Evolutionary conservation across 1,140 invertebrate species (phyloP), one percentile per base, ranked within the genome.

Genomic region (Conus betulinus): DNA sequence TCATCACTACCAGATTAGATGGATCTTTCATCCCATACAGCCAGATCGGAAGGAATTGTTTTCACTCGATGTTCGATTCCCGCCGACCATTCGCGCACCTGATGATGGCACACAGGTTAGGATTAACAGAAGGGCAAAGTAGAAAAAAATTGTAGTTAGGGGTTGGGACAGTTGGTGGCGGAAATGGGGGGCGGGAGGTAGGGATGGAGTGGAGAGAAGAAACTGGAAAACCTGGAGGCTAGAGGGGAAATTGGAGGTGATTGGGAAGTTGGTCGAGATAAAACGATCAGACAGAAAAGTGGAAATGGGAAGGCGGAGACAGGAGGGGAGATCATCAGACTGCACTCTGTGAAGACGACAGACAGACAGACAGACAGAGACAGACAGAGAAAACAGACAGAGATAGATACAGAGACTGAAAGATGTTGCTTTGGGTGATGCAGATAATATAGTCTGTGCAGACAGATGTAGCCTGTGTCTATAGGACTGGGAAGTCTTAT

Each of bases 11-110:
- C 71, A 57, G 85, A 87, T 87, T 87, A 87, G 74, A 76, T 17
- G 63, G 55, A 10, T 52, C 51, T 78, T 87, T 87, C 52, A 78
- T 52, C 85, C 63, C 52, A 17, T 39, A 57, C 74, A 6, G 13
- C 15, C 85, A 76, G 67, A 74, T n/a, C 85, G 71, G 71, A 87
- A 87, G 85, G 85, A 87, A 87, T 71, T 87, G 71, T 87, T 87
- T 87, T 87, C 52, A n/a, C 51, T n/a, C 3, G 71, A n/a, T 79
- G 85, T 87, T 87, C 85, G 71, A 57, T 87, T 87, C 85, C 20
- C 7, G 39, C 71, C 20, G n/a, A 23, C 74, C 52, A 39, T 67
- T 78, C 85, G 85, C 85, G 85, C 71, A 87, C 71, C 74, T 79
- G 57, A 55, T 87, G 85, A 87, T 74, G 85, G 78, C 85, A 87